Base-by-base conservation (phyloP, 2,113 vertebrate species). In the Coryphaenoides rupestris region DNA sequence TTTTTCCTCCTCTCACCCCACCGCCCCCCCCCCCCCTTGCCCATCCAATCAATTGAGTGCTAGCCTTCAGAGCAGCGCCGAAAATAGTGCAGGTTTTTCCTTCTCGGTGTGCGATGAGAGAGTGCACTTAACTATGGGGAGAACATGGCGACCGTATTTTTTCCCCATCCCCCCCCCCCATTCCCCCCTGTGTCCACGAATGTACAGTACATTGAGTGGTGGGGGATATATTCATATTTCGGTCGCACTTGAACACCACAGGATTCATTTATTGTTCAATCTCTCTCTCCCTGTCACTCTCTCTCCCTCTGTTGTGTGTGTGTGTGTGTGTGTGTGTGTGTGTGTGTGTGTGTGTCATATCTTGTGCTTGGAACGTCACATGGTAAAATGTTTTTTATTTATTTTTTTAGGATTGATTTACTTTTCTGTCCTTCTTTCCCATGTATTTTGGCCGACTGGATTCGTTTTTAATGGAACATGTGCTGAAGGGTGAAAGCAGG, bases 91-190 rank as follows among this genome's bases (percentile, higher is more conserved):
- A n/a, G 47, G 47, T 14, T 50, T 50, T 17, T 40, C 13, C 33
- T 40, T 16, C 47, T 50, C 47, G 16, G 47, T 50, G 17, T n/a
- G n/a, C 13, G 33, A 40, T 40, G 86, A 62, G 74, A 85, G 72
- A 88, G 84, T 84, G 83, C 87, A 87, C 86, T 90, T 86, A 88
- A 78, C 70, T 73, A 69, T 67, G 62, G 62, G 80, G 69, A 76
- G 69, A 72, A 84, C 82, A 83, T 81, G 73, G 73, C 62, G 59
- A 77, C 66, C 68, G 60, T 85, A 86, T 85, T 73, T 85, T 87
- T 85, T 72, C 77, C 80, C 78, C n/a, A n/a, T n/a, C n/a, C n/a
- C n/a, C n/a, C n/a, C n/a, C n/a, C n/a, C n/a, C n/a, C n/a, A n/a
- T n/a, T n/a, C n/a, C 67, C 60, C 67, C 60, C 57, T 53, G 12